Evolutionary conservation across 1,140 invertebrate genomes (phyloP), one percentile per base, ranked within the genome.

Genomic region (Zaprionus tsacasi): DNA sequence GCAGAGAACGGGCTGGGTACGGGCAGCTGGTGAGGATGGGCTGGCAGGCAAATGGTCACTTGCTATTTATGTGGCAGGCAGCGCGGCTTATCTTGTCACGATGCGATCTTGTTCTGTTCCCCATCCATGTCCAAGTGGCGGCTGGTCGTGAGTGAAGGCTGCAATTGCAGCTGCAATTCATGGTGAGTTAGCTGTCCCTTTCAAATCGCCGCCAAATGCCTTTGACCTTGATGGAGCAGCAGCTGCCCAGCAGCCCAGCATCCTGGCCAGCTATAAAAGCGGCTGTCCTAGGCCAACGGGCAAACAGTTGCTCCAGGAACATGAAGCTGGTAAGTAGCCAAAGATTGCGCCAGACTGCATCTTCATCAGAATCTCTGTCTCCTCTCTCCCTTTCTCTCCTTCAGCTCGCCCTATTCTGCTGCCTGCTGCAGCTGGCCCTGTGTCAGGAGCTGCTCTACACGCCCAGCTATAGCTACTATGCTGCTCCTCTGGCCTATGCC

Each of bases 111-210:
- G 40, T 45, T 15, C 40, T 45, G 40, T 21, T 21, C 21, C 21
- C 21, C 40, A 45, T 15, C 7, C n/a, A n/a, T n/a, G 7, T 15
- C 40, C 6, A 45, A 45, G 40, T 45, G 40, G 40, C 40, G 7
- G 40, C 40, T 6, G 33, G 7, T 43, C n/a, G 40, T 45, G 40
- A 45, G 40, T 45, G 40, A 15, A 15, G 40, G 40, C 59, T 78
- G 79, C 79, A 81, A 70, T 80, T 79, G 76, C 70, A 76, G 65
- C 63, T 73, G 67, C 72, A 71, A 70, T 76, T 79, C 79, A 79
- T 74, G 81, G 65, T 77, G 72, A 86, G 79, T 86, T 86, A 87
- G 79, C 66, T 68, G 76, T 45, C 82, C 70, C 82, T 86, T 86
- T 86, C 59, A 76, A 76, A 76, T 70, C 38, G 63, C 73, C 64